These are phyloP conservation scores for Drosophila meridionalis DNA, from an alignment of 2,888 invertebrate genomes.

Conservation along the genomic window DNA sequence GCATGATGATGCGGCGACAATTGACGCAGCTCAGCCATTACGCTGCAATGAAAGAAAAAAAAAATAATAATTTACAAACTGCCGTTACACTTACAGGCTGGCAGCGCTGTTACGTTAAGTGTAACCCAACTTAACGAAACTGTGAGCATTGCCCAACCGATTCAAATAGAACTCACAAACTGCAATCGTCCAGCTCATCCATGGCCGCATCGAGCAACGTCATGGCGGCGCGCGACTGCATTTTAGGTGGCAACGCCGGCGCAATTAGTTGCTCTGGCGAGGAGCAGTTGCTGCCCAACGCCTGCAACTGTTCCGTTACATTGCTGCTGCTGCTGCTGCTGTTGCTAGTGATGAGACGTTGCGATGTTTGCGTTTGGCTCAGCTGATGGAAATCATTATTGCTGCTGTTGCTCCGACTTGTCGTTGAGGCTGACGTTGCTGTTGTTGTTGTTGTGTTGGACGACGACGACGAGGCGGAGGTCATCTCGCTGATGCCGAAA, in stretches of 20 bases:
- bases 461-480: conserved; percentile 37
- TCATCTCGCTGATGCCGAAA: conserved; percentile 71
- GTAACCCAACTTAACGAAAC: not conserved
- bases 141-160: not conserved
- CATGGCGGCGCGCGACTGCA: conserved; percentile 30
- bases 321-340: conserved; percentile 34
- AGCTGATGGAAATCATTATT: conserved; percentile 61
- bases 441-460: conserved; percentile 20
- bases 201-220: conserved; percentile 90
- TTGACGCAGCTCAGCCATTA: conserved; percentile 85
- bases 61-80: not conserved
- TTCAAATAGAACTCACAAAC: conserved; percentile 72
- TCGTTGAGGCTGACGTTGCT: conserved; percentile 34
- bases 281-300: conserved; percentile 25
- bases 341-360: conserved; percentile 50
- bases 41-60: conserved; percentile 43
- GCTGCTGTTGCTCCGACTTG: conserved; percentile 48
- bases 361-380: conserved; percentile 48
- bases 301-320: conserved; percentile 17
- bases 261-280: conserved; percentile 47
- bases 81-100: not conserved
- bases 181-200: conserved; percentile 86
- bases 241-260: conserved; percentile 70
- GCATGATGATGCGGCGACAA: conserved; percentile 64
- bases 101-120: conserved; percentile 1